Conservation (phyloP, 2,797 vertebrate genomes). For the Bovichtus variegatus region DNA sequence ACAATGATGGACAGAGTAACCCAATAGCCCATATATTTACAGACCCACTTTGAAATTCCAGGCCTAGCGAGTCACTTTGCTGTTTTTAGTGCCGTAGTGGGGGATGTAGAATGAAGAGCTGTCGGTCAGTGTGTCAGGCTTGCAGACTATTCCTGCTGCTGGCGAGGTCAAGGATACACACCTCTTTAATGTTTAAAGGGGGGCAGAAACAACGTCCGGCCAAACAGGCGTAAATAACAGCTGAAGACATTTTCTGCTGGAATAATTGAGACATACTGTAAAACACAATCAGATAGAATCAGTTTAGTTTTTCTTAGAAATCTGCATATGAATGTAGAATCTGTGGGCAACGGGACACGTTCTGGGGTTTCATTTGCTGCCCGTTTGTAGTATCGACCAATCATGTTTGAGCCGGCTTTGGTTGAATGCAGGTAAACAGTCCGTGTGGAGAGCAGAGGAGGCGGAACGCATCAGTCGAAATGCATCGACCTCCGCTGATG, state of each 20-base stretch:
- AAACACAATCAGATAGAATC: too few relatives aligned
- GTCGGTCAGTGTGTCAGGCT: slow-evolving; percentile 73
- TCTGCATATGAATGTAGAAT: too few relatives aligned
- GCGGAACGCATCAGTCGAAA: too few relatives aligned
- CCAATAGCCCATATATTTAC: slow-evolving; percentile 74
- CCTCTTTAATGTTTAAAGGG: slow-evolving; percentile 49
- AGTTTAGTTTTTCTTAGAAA: too few relatives aligned
- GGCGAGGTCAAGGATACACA: slow-evolving; percentile 62
- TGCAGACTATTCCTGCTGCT: slow-evolving; percentile 62
- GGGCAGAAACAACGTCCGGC: slow-evolving; percentile 32
- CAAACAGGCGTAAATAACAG: slow-evolving; percentile 25
- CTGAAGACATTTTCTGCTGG: slow-evolving; percentile 1
- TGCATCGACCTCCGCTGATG: too few relatives aligned
- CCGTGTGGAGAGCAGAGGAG: too few relatives aligned
- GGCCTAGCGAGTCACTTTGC: slow-evolving; percentile 66
- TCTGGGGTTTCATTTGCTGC: too few relatives aligned
- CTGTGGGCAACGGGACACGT: too few relatives aligned
- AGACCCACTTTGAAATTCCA: slow-evolving; percentile 72
- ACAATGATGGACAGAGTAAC: slow-evolving; percentile 67
- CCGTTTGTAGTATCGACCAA: too few relatives aligned
- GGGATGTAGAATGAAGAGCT: too few relatives aligned
- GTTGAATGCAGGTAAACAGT: too few relatives aligned
- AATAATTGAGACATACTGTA: slow-evolving; percentile 19
- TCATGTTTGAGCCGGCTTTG: too few relatives aligned
- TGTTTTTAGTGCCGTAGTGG: slow-evolving; percentile 74